Percentiles rank a stretch among this genome's conserved stretches.
These are phyloP conservation scores for Himalopsyche phryganea DNA, from an alignment of 1,140 invertebrate species.

Conservation along the genomic window DNA sequence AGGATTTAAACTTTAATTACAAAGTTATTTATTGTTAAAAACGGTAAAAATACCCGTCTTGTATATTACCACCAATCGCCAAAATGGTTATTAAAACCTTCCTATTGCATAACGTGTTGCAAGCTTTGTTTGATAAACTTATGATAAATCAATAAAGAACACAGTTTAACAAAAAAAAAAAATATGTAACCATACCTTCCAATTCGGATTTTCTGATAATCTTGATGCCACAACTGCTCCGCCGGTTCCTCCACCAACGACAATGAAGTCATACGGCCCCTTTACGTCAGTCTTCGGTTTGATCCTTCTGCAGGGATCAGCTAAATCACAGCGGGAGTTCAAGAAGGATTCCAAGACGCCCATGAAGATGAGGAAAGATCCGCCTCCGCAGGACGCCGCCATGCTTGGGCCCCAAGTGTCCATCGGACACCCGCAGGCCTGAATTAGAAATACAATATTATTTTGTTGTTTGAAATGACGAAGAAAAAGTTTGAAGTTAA, in stretches of 20 bases:
- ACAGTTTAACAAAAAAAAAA: too few species aligned
- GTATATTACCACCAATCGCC: too few species aligned
- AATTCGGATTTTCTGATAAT: conserved; percentile 57
- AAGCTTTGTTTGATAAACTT: too few species aligned
- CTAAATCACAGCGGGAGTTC: conserved; percentile 73
- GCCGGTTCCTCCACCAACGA: conserved; percentile 79
- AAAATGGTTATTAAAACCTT: too few species aligned
- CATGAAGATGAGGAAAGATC: conserved; percentile 75
- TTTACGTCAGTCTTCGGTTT: conserved; percentile 30
- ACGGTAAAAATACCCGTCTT: too few species aligned
- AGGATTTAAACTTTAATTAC: not conserved
- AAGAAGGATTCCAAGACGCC: conserved; percentile 78
- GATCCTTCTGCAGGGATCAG: conserved; percentile 35
- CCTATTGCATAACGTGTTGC: too few species aligned
- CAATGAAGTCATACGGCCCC: conserved; percentile 72
- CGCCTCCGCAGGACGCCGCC: conserved; percentile 68
- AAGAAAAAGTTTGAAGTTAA: too few species aligned
- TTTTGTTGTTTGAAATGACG: too few species aligned
- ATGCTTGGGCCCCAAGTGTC: conserved; percentile 64
- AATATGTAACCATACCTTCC: conserved; percentile 53
- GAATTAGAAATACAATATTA: too few species aligned
- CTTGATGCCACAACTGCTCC: conserved; percentile 77
- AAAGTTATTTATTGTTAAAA: too few species aligned
- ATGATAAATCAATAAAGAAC: too few species aligned
- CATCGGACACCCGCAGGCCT: conserved; percentile 64